Evolutionary conservation across 2,113 vertebrate genomes (phyloP).

Genomic region (Catharus bicknelli): DNA sequence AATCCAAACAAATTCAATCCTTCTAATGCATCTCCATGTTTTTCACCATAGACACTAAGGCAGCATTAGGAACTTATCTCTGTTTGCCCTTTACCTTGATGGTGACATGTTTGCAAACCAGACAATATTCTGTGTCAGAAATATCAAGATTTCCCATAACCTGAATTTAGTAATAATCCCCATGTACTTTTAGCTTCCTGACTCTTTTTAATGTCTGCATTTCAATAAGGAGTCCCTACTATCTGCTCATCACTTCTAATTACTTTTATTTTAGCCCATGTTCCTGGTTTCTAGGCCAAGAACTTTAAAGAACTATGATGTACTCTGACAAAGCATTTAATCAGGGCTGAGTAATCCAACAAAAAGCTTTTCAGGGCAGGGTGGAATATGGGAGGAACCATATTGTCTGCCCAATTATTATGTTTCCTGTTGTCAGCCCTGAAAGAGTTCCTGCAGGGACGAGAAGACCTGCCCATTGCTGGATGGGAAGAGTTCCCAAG

Average conservation of each 20-base stretch:
- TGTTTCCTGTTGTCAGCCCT: constrained; percentile 57
- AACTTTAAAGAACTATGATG: constrained; percentile 56
- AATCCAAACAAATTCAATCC: constrained; percentile 9
- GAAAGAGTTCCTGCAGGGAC: constrained; percentile 46
- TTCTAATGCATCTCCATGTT: constrained; percentile 27
- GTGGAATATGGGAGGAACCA: constrained; percentile 63
- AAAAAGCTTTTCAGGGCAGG: constrained; percentile 66
- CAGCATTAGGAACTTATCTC: constrained; percentile 38
- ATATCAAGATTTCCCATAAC: constrained; percentile 56
- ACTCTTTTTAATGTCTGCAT: constrained; percentile 34
- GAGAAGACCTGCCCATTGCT: constrained; percentile 32
- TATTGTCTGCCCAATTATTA: constrained; percentile 51
- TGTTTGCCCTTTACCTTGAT: constrained; percentile 5
- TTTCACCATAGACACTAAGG: constrained; percentile 8
- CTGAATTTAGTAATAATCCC: constrained; percentile 31
- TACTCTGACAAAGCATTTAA: constrained; percentile 59
- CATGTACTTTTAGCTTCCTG: constrained; percentile 36
- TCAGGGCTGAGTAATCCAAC: constrained; percentile 65
- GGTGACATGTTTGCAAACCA: constrained; percentile 18
- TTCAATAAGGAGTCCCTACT: constrained; percentile 46
- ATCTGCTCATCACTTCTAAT: constrained; percentile 61
- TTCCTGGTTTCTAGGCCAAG: constrained; percentile 56
- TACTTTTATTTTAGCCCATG: constrained; percentile 65
- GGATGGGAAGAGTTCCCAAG: constrained; percentile 17
- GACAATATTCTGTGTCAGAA: background rate